Evolutionary conservation across 2,888 invertebrate genomes (phyloP).

Genomic region (Orgyia antiqua): DNA sequence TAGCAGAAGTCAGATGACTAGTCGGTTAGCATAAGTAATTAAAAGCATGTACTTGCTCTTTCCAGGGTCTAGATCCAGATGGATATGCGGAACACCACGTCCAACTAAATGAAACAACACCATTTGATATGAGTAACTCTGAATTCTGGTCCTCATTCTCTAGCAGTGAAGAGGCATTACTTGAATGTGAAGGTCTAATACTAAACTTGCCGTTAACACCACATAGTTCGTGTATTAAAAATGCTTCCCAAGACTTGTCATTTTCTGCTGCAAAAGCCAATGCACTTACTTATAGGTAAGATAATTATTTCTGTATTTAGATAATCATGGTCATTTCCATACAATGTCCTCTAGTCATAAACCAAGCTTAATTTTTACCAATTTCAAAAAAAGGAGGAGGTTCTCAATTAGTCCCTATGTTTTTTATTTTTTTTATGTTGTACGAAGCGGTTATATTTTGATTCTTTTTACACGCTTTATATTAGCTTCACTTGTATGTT

Average conservation of each 20-base stretch:
- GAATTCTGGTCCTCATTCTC: slow-evolving; percentile 91
- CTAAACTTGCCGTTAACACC: slow-evolving; percentile 84
- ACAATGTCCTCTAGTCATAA: no score
- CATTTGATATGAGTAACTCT: slow-evolving; percentile 85
- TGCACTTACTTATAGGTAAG: slow-evolving; percentile 82
- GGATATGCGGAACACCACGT: slow-evolving; percentile 82
- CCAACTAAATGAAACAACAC: slow-evolving; percentile 80
- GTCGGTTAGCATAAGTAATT: no score
- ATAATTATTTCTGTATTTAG: not conserved
- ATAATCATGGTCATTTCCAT: no score
- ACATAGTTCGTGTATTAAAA: slow-evolving; percentile 71
- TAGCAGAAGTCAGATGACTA: no score
- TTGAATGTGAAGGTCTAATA: slow-evolving; percentile 85
- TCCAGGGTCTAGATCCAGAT: slow-evolving; percentile 77
- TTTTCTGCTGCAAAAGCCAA: slow-evolving; percentile 75
- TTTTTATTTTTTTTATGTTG: no score
- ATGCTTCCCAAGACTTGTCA: slow-evolving; percentile 57
- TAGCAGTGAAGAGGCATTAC: slow-evolving; percentile 86
- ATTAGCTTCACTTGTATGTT: no score
- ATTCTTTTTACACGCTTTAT: no score
- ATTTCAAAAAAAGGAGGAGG: no score
- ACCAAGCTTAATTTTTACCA: no score
- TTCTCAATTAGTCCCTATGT: no score
- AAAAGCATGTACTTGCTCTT: not conserved
- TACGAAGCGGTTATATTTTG: no score